Evolutionary conservation across 2,113 vertebrate species (phyloP), one percentile per base, ranked within the genome.

Genomic region (Balaeniceps rex): DNA sequence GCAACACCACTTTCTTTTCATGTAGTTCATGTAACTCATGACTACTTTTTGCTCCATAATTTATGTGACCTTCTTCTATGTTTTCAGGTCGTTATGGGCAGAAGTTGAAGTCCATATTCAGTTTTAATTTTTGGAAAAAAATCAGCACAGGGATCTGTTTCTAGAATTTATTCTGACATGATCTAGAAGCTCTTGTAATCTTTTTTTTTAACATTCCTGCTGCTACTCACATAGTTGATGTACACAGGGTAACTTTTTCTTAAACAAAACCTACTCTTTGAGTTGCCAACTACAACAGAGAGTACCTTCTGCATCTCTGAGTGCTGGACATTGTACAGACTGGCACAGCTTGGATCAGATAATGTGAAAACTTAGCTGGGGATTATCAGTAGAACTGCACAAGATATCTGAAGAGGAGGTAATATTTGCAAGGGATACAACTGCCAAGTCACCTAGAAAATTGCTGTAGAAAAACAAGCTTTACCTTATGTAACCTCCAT

Each of bases 261-360:
- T 29, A 52, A 79, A 60, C 18, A 77, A 88, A 90, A 66, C 25
- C 57, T 92, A n/a, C 52, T 81, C 64, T 94, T 82, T 82, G 60
- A 76, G 68, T 81, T 89, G 38, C 55, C 78, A 78, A 1, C 34
- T 78, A 34, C 64, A 61, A 33, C 31, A 85, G 47, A 66, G 63
- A 80, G 58, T n/a, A 70, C 64, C 47, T 87, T 63, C 44, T 54
- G 77, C 77, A 71, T 25, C 72, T 88, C 47, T 46, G 26, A 72
- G 44, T 90, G 70, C 92, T 94, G 94, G 88, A 64, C 54, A 70
- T 95, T 87, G 83, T 33, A 80, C 29, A 76, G 88, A 80, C 49
- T 96, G 94, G 96, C 91, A 87, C 66, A 63, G 74, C 54, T n/a
- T 87, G 84, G 81, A 95, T 96, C 92, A 95, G 95, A 94, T 97